Conservation (phyloP, 2,113 vertebrate species). For the Mixornis gularis region DNA sequence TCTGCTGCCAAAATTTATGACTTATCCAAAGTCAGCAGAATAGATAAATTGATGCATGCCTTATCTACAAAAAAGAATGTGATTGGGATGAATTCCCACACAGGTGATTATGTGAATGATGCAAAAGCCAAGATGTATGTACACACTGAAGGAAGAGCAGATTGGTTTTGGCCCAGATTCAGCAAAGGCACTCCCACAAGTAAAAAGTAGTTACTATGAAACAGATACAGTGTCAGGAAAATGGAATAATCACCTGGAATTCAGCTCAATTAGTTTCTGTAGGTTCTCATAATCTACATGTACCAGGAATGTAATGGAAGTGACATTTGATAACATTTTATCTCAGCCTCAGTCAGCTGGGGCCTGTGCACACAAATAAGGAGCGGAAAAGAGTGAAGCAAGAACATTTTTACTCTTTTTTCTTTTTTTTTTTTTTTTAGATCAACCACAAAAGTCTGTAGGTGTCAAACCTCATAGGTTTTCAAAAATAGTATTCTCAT, state of each 20-base stretch:
- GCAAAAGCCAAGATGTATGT: not conserved
- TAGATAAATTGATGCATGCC: not conserved
- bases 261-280: not conserved
- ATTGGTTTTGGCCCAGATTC: not conserved
- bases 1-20: not conserved
- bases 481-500: not conserved
- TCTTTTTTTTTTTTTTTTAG: not conserved
- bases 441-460: conserved; percentile 7
- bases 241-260: conserved; percentile 1
- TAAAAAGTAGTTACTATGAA: not conserved
- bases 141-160: not conserved
- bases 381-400: not conserved
- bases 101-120: not conserved
- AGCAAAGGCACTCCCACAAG: not conserved
- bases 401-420: not conserved
- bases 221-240: not conserved
- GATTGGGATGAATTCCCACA: not conserved
- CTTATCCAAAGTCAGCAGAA: conserved; percentile 8
- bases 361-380: not conserved
- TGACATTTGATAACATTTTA: not conserved
- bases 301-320: not conserved
- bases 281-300: not conserved
- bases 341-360: conserved; percentile 16
- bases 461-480: conserved; percentile 7
- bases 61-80: not conserved